Base-by-base conservation (phyloP, 1,140 invertebrate genomes). In the Coenobita brevimanus region DNA sequence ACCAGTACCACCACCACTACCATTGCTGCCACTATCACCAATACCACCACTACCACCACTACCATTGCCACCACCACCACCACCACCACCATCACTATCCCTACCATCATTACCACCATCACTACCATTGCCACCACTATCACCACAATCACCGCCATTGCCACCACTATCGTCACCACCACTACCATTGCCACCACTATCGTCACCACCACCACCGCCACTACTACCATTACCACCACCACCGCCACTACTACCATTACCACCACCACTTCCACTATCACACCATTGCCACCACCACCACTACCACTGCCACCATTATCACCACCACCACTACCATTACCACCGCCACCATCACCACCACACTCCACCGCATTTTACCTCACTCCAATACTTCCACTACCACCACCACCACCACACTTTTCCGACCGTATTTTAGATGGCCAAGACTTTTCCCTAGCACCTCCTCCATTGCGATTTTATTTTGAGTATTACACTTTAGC, bases 161-260 rank as follows among this genome's bases (percentile, higher is more conserved):
- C 64, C 30, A 67, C 64, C n/a, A 67, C n/a, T 24, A 67, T n/a
- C 30, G n/a, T n/a, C n/a, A 67, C 64, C n/a, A 67, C 64, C n/a
- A 67, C 64, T 67, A 67, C 64, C n/a, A 67, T n/a, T 67, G n/a
- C 64, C 30, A 67, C n/a, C 30, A 67, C 64, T 24, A 33, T n/a
- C n/a, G n/a, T n/a, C 30, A 67, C 8, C n/a, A 67, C 64, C n/a
- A 67, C 64, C 30, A 67, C 64, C 30, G n/a, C n/a, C 30, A 67
- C 64, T 24, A 67, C 64, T 67, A 67, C 64, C n/a, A 67, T n/a
- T 67, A 67, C 64, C 30, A 67, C n/a, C 30, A 67, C 64, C 30
- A 67, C 64, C n/a, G n/a, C 64, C 30, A 67, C 8, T 67, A 67
- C 64, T 24, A 67, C 64, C 30, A 67, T 33, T 24, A 67, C 64